Conservation (phyloP, 1,140 invertebrate species). For the Heterodera carotae region DNA sequence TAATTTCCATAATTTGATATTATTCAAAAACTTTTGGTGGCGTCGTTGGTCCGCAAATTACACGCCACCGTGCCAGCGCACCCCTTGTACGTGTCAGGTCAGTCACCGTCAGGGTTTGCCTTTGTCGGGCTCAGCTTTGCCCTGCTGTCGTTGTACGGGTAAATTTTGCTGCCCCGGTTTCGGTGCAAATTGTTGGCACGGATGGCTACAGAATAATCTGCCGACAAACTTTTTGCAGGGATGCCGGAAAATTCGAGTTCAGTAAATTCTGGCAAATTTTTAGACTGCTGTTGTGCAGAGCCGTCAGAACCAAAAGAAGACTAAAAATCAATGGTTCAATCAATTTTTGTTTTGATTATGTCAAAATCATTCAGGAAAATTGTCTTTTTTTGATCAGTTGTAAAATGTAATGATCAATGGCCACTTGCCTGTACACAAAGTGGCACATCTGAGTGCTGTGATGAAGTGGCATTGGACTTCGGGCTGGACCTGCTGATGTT, state of each 20-base stretch:
- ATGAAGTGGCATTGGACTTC: conserved; percentile 21
- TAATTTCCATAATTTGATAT: conserved; percentile 37
- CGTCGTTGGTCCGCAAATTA: too few relatives aligned
- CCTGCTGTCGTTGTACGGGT: conserved; percentile 53
- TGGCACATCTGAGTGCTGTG: conserved; percentile 9
- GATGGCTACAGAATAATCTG: conserved; percentile 54
- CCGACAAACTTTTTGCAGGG: conserved; percentile 54
- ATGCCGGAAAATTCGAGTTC: conserved; percentile 46
- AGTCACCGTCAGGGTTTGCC: conserved; percentile 67
- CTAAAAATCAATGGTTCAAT: too few relatives aligned
- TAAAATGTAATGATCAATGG: too few relatives aligned
- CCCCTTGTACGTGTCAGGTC: too few relatives aligned
- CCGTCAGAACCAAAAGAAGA: background rate
- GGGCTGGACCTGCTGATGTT: conserved; percentile 21
- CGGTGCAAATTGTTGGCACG: conserved; percentile 48
- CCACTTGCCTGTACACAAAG: conserved; percentile 8
- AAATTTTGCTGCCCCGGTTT: conserved; percentile 62
- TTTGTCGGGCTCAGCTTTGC: conserved; percentile 54
- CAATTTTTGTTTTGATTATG: too few relatives aligned
- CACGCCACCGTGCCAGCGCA: too few relatives aligned
- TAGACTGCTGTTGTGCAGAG: background rate
- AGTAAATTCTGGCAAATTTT: conserved; percentile 22
- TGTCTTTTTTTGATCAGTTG: too few relatives aligned
- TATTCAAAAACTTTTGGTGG: background rate
- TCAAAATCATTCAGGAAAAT: too few relatives aligned